Evolutionary conservation across 2,888 invertebrate species (phyloP), one percentile per base, ranked within the genome.

Genomic region (Pristionchus maxplancki): DNA sequence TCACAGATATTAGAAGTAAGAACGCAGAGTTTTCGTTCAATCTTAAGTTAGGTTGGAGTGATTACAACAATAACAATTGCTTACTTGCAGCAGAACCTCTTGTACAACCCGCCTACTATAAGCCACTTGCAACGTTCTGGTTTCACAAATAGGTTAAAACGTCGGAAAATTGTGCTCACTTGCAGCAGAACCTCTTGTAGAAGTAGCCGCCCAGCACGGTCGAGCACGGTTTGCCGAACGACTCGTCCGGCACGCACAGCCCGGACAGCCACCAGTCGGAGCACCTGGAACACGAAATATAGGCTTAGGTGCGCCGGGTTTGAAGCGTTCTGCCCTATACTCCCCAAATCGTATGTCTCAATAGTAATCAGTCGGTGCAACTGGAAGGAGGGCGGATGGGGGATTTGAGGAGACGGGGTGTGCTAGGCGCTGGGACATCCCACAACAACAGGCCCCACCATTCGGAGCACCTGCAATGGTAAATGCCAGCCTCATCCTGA

Each of bases 121-220:
- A 44, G 44, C 44, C 44, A 11, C 11, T 44, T 9, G 15, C 53
- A 13, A 53, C 15, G 64, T 28, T n/a, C 15, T 17, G 6, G 58
- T 58, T 44, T 11, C 44, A 11, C 44, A 44, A 44, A 64, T 28
- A 64, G n/a, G n/a, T n/a, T n/a, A 28, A n/a, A 64, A 13, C 34
- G 28, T 28, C 28, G 67, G 1, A 34, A 64, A 17, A n/a, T 40
- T 3, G 20, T 28, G 9, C 83, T 67, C 24, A 88, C 88, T 88
- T 93, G 91, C 93, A 93, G 82, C 93, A 93, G 89, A 94, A 93
- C 34, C 93, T 89, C 88, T 93, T 93, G 67, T 89, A 90, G 89
- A 93, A 93, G 84, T 91, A 93, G 15, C 90, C 90, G 62, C 93
- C 93, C n/a, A 93, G 89, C 62, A 93, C 87, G 8, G 93, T 93